Percentiles rank a stretch among this genome's conserved stretches.
Evolutionary conservation across 2,797 vertebrate species (phyloP).

Genomic region (Neoniphon sammara): DNA sequence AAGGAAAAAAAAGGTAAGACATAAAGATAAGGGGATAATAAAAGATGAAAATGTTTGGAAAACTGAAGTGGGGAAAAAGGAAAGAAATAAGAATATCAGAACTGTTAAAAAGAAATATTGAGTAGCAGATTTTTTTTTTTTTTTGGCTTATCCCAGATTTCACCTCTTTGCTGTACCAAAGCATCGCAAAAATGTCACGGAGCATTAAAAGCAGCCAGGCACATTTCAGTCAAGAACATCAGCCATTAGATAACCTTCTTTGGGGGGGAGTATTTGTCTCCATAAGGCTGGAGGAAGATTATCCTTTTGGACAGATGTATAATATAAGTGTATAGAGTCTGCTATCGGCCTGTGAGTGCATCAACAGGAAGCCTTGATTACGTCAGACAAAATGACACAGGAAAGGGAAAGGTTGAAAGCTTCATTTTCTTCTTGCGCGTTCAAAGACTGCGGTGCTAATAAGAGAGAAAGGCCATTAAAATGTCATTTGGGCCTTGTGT

Average conservation of each 20-base stretch:
- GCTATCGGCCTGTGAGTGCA: neutral
- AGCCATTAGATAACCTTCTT: neutral
- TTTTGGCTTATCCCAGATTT: slow-evolving; percentile 48
- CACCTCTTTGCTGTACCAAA: slow-evolving; percentile 16
- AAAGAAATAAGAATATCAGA: neutral
- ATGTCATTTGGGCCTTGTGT: slow-evolving; percentile 75
- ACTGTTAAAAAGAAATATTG: neutral
- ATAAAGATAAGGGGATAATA: too few relatives aligned
- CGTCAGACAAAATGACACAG: slow-evolving; percentile 52
- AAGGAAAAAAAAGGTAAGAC: too few relatives aligned
- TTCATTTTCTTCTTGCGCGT: slow-evolving; percentile 57
- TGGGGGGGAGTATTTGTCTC: neutral
- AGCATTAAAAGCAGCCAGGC: slow-evolving; percentile 57
- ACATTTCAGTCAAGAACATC: neutral
- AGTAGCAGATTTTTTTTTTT: slow-evolving; percentile 16
- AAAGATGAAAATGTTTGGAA: too few relatives aligned
- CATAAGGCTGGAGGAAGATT: neutral
- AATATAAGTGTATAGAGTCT: slow-evolving; percentile 1
- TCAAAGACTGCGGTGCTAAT: slow-evolving; percentile 65
- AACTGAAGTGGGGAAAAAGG: neutral
- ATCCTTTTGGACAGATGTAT: neutral
- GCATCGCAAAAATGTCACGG: slow-evolving; percentile 56
- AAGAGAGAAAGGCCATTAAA: slow-evolving; percentile 77
- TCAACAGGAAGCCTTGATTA: slow-evolving; percentile 48
- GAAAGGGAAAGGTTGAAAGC: slow-evolving; percentile 67